A percentile compares a stretch with the other conserved stretches of the same genome.
phyloP scores from a whole-genome alignment of 2,797 vertebrate genomes.

The Chelon labrosus region DNA sequence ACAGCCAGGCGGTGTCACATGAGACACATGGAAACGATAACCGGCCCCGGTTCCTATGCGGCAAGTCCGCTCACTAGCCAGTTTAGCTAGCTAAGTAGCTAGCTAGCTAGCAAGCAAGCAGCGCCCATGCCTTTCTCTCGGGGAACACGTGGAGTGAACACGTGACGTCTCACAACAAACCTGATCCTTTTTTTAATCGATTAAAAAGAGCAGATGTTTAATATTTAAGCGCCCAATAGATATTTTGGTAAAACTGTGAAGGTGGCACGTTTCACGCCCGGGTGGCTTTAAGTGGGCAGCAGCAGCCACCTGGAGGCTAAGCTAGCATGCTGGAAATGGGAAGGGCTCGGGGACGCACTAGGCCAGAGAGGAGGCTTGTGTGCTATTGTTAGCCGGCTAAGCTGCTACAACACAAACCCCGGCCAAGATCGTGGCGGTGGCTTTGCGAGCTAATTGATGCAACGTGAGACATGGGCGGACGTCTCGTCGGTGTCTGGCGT shows the following conservation, averaged over 20 bases:
- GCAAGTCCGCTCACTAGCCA: background rate
- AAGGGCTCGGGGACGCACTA: slow-evolving; percentile 63
- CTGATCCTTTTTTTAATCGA: slow-evolving; percentile 35
- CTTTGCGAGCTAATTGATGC: slow-evolving; percentile 23
- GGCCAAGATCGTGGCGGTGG: background rate
- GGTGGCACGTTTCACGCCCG: background rate
- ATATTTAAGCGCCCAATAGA: rapidly evolving
- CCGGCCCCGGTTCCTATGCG: rapidly evolving
- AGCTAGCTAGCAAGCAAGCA: slow-evolving; percentile 32
- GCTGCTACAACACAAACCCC: slow-evolving; percentile 33
- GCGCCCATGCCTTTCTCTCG: slow-evolving; percentile 70
- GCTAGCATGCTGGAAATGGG: slow-evolving; percentile 46
- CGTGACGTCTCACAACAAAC: slow-evolving; percentile 82
- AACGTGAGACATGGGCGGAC: slow-evolving; percentile 32
- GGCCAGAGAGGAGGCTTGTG: slow-evolving; percentile 55
- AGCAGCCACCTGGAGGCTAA: slow-evolving; percentile 32
- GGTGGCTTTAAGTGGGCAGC: too few relatives aligned
- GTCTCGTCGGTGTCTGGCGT: background rate
- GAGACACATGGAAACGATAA: rapidly evolving
- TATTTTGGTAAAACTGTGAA: rapidly evolving
- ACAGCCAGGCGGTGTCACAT: rapidly evolving
- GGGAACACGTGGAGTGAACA: slow-evolving; percentile 84
- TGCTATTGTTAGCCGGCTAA: slow-evolving; percentile 77
- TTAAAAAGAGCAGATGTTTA: slow-evolving; percentile 41
- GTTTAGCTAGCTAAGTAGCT: background rate